Base-by-base conservation (phyloP, 2,888 invertebrate genomes). In the Ferdinandea cuprea region DNA sequence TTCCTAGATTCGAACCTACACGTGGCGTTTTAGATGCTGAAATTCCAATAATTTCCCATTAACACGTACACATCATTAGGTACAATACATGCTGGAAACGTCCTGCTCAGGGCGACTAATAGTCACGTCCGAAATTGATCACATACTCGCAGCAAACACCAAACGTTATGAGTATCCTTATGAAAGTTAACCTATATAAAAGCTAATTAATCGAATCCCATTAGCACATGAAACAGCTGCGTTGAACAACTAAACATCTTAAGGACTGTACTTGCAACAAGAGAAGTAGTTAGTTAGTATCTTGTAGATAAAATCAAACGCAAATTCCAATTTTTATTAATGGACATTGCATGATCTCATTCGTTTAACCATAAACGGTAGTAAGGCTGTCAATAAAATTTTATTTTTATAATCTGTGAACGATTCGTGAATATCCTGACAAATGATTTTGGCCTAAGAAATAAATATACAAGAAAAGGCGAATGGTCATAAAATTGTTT, bases 131-230 rank as follows among this genome's bases (percentile, higher is more conserved):
- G 21, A 81, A 76, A 76, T 76, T 81, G 81, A 81, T 81, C 50
- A 81, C 81, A 71, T 40, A 76, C 65, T 21, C 63, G 46, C 68
- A 61, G 46, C 68, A 61, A 15, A 42, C 17, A 42, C 37, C 59
- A 59, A 37, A 59, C 40, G 8, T 50, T 32, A 32, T 48, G 48
- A 25, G 8, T 40, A 48, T 11, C 25, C 15, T 13, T 21, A 46
- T 13, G 15, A 32, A 48, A 25, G 32, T 13, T 50, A 50, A 69
- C 63, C 66, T 71, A 66, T 56, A 79, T 71, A 76, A 76, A 76
- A 76, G 76, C 76, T 76, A 81, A 81, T 81, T 81, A 81, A 81
- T 81, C 81, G 76, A 76, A 81, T 81, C 61, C 81, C 81, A 81
- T 81, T 81, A 76, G 81, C 76, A 76, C 71, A 59, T 76, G 76